Conservation (phyloP, 35 echinoderm and acorn worm species). For the Lytechinus pictus region DNA sequence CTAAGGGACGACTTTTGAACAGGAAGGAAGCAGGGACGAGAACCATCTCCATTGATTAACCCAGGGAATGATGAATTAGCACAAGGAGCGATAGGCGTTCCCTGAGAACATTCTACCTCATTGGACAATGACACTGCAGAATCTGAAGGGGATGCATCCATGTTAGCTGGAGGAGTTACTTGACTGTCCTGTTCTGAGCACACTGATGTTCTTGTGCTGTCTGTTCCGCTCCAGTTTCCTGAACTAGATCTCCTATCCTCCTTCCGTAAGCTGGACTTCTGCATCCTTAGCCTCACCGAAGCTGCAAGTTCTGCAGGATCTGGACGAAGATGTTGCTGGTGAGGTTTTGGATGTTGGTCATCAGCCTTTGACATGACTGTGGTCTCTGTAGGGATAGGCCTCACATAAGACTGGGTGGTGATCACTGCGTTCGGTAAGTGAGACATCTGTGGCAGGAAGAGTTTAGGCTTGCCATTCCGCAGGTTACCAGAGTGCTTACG, state of each 20-base stretch:
- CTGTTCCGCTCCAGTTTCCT: conserved; percentile 97
- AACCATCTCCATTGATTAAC: conserved; percentile 19
- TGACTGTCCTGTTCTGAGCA: conserved; percentile 78
- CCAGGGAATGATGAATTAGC: conserved; percentile 5
- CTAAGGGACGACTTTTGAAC: conserved; percentile 51
- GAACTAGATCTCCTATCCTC: conserved; percentile 96
- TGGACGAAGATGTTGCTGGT: neutral
- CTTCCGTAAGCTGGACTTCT: conserved; percentile 63
- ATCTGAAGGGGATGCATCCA: conserved; percentile 80
- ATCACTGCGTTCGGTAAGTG: conserved; percentile 65
- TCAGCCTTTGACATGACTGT: neutral
- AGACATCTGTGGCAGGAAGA: conserved; percentile 38
- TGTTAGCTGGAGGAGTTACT: neutral
- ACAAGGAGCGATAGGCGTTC: conserved; percentile 53
- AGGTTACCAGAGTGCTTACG: conserved; percentile 16
- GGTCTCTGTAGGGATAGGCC: conserved; percentile 47
- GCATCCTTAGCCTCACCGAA: conserved; percentile 73
- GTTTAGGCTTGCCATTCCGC: conserved; percentile 32
- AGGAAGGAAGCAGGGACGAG: conserved; percentile 42
- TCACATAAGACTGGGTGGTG: conserved; percentile 27
- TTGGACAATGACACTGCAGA: conserved; percentile 94
- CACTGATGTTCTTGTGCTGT: conserved; percentile 90
- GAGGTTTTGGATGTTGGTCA: neutral
- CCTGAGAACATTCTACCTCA: conserved; percentile 60
- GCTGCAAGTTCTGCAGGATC: conserved; percentile 19